phyloP scores from a whole-genome alignment of 2,888 invertebrate species.

The Panopea generosa region DNA sequence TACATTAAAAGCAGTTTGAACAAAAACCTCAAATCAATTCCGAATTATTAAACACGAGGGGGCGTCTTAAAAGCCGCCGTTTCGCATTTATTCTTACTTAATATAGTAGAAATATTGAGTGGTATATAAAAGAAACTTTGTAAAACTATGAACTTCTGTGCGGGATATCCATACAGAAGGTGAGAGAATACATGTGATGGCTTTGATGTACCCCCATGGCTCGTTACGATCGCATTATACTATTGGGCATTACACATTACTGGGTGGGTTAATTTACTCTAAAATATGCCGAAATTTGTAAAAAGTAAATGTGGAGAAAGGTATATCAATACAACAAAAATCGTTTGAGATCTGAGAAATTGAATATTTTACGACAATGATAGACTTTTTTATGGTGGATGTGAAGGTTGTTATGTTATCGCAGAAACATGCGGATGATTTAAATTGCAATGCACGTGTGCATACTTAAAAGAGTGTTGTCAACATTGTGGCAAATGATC shows the following conservation, averaged over 20 bases:
- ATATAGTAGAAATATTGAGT: conserved; percentile 61
- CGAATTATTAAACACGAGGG: conserved; percentile 43
- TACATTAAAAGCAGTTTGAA: conserved; percentile 4
- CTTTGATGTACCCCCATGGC: conserved; percentile 23
- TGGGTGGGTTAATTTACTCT: not conserved
- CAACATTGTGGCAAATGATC: too few species aligned
- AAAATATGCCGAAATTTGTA: not conserved
- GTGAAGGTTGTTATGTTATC: too few species aligned
- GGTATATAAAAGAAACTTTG: conserved; percentile 45
- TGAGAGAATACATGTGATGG: conserved; percentile 16
- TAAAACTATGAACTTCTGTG: conserved; percentile 33
- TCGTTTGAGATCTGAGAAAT: too few species aligned
- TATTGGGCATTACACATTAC: too few species aligned
- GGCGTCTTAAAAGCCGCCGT: conserved; percentile 27
- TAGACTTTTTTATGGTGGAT: too few species aligned
- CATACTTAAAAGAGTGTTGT: too few species aligned
- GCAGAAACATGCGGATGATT: too few species aligned
- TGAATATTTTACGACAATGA: too few species aligned
- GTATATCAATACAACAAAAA: too few species aligned
- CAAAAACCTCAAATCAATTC: conserved; percentile 22
- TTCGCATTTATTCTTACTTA: conserved; percentile 54
- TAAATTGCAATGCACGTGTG: too few species aligned
- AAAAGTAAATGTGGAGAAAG: too few species aligned
- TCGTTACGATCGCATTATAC: conserved; percentile 1
- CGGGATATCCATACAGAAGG: conserved; percentile 16